These are phyloP conservation scores for Caracal caracal DNA, from an alignment of 2,113 vertebrate genomes.

Conservation along the genomic window DNA sequence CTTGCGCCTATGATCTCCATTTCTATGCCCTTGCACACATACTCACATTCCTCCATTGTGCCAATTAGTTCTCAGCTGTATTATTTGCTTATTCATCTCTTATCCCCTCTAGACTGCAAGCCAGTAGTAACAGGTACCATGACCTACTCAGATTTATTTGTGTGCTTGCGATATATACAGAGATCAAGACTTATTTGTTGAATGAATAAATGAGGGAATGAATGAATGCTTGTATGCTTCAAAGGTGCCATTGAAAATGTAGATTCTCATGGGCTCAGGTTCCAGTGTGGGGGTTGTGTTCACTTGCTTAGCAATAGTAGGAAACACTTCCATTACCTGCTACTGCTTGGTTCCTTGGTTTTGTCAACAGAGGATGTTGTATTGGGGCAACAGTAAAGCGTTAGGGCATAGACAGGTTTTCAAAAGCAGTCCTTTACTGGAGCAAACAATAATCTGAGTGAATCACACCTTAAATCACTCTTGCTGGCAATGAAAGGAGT, in stretches of 20 bases:
- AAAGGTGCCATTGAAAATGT: neutral
- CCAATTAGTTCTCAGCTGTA: neutral
- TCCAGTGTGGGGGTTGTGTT: neutral
- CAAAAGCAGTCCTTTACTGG: neutral
- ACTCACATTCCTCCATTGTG: neutral
- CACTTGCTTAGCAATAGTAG: neutral
- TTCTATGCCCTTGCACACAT: neutral
- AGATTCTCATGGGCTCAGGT: neutral
- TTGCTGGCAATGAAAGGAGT: neutral
- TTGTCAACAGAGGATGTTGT: slow-evolving; percentile 7
- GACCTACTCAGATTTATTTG: neutral
- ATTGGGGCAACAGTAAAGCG: neutral
- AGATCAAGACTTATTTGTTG: neutral
- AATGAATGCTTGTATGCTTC: neutral
- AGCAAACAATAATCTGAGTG: neutral
- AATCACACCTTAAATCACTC: neutral
- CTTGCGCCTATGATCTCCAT: neutral
- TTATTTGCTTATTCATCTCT: neutral
- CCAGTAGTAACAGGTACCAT: neutral
- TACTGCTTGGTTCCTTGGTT: neutral
- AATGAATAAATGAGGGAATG: neutral
- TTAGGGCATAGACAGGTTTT: slow-evolving; percentile 22
- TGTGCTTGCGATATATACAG: neutral
- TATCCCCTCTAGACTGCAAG: neutral
- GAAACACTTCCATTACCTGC: neutral